Evolutionary conservation across 2,113 vertebrate genomes (phyloP), one percentile per base, ranked within the genome.

Genomic region (Psephotus haematonotus): DNA sequence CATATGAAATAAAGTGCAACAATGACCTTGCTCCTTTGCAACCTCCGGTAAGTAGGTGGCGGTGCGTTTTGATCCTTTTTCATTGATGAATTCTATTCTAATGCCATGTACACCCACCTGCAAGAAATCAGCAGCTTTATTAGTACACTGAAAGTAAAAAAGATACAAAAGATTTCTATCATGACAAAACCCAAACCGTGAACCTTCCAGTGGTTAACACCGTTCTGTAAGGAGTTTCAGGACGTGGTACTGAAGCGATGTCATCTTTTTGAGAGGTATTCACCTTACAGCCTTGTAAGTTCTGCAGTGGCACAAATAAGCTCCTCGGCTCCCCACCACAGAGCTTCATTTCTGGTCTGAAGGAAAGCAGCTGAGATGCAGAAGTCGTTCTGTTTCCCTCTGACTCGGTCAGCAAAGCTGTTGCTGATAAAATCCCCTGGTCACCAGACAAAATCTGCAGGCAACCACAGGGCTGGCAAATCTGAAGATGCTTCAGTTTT

Each of bases 61-160:
- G 96, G 99, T 99, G 98, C 99, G 99, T 98, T 99, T 99, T 98
- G 99, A 99, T 99, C 99, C 99, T 99, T 99, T 99, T 99, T 99
- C 99, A 98, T 99, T 99, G 99, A 99, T 99, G 99, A 99, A 99
- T 97, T 99, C 99, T 99, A 99, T 99, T 98, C 99, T 99, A 99
- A 99, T 99, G 98, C 99, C 99, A 96, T 99, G 99, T 97, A 99
- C 99, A 98, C 99, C 99, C 98, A 99, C 99, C 99, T 99, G 98
- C 90, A 98, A 98, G 97, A 98, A 97, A 98, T 37, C 0, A 65
- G 97, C 96, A 98, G 91, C 96, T 97, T 95, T 72, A 83, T 98
- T 97, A 98, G 97, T 78, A 96, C 67, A 95, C 46, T 31, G 19
- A 27, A 60, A 67, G 39, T 88, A 79, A 93, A 60, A 76, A 72